phyloP scores from a whole-genome alignment of 2,888 invertebrate species.

The Pollenia amentaria region DNA sequence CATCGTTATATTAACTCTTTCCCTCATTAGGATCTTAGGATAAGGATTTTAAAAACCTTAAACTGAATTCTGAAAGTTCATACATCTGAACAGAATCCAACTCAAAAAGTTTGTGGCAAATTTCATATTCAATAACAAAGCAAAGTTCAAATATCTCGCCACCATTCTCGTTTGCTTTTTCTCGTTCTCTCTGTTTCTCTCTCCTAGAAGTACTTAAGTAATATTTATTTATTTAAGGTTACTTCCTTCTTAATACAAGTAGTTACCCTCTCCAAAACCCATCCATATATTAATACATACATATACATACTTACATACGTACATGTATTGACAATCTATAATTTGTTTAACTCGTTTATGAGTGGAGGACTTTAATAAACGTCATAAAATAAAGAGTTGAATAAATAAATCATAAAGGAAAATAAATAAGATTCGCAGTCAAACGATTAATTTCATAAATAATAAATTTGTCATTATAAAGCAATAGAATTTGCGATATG shows the following conservation, averaged over 20 bases:
- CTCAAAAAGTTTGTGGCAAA: no score
- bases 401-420: constrained; percentile 64
- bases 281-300: not conserved
- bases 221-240: constrained; percentile 17
- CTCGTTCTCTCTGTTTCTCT: not conserved
- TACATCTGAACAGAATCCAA: no score
- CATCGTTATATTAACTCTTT: no score
- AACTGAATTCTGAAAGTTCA: no score
- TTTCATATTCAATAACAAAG: no score
- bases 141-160: not conserved
- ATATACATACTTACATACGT: no score
- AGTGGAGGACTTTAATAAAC: constrained; percentile 37
- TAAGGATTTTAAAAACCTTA: no score
- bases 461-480: constrained; percentile 76
- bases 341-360: constrained; percentile 22
- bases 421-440: constrained; percentile 59
- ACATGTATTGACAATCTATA: constrained; percentile 22
- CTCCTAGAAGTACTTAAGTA: not conserved
- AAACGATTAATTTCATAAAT: constrained; percentile 69
- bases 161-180: no score
- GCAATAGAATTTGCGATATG: constrained; percentile 76
- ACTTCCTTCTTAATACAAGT: constrained; percentile 32
- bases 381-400: constrained; percentile 57
- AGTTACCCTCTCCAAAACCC: constrained; percentile 1
- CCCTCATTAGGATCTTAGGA: no score